Evolutionary conservation across 2,888 invertebrate genomes (phyloP).

Genomic region (Tenthredo amoena): DNA sequence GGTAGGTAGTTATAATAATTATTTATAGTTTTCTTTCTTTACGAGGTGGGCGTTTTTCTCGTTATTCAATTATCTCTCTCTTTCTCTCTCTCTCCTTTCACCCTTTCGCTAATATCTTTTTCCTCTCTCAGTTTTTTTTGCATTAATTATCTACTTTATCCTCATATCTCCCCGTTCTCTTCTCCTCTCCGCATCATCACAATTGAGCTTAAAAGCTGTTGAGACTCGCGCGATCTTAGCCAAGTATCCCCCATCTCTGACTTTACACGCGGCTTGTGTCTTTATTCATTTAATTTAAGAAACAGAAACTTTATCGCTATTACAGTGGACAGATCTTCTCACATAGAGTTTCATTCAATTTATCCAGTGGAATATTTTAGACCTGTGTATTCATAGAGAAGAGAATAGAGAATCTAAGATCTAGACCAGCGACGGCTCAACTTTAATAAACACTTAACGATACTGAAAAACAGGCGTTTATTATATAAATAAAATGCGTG

Average conservation of each 20-base stretch:
- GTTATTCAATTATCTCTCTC: background rate
- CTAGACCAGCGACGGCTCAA: background rate
- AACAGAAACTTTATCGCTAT: background rate
- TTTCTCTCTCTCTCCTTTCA: background rate
- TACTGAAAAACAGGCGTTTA: slow-evolving; percentile 18
- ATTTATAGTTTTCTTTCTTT: background rate
- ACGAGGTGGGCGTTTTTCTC: background rate
- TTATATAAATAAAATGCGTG: background rate
- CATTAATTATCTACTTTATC: background rate
- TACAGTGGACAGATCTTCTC: too few species aligned
- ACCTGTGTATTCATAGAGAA: background rate
- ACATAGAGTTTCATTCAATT: background rate
- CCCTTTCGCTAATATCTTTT: background rate
- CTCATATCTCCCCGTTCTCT: background rate
- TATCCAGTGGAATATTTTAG: background rate
- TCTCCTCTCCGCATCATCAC: background rate
- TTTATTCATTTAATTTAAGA: background rate
- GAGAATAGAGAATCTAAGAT: slow-evolving; percentile 1
- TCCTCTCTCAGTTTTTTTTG: background rate
- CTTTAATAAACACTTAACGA: background rate
- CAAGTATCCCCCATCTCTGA: background rate
- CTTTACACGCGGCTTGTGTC: background rate
- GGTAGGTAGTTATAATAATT: slow-evolving; percentile 56
- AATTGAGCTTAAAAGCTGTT: slow-evolving; percentile 14
- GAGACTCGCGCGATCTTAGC: background rate